A percentile compares a stretch with the other conserved stretches of the same genome.
Evolutionary conservation across 2,797 vertebrate genomes (phyloP).

Genomic region (Anabas testudineus): DNA sequence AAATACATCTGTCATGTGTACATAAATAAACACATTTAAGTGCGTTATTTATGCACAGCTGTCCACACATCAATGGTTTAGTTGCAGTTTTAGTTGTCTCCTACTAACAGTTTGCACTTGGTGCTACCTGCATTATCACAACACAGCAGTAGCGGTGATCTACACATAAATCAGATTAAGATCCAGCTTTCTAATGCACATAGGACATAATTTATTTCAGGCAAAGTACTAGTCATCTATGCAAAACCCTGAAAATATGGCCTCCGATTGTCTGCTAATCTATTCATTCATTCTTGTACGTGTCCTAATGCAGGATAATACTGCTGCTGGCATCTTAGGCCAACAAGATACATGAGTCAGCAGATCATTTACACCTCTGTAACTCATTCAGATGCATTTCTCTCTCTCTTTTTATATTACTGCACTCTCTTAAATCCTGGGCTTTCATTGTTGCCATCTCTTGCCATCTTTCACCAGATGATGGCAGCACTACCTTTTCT

Average conservation of each 20-base stretch:
- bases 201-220: neutral
- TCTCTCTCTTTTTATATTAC: constrained; percentile 10
- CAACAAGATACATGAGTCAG: constrained; percentile 30
- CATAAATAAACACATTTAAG: neutral
- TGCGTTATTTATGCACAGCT: neutral
- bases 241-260: constrained; percentile 30
- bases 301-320: constrained; percentile 18
- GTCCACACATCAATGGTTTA: neutral
- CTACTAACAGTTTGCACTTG: neutral
- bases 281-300: constrained; percentile 21
- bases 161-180: neutral
- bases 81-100: neutral
- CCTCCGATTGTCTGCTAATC: constrained; percentile 31
- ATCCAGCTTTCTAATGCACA: neutral
- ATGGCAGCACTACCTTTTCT: constrained; percentile 76
- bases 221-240: neutral
- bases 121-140: neutral
- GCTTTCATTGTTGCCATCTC: neutral
- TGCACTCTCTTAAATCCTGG: constrained; percentile 5
- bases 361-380: constrained; percentile 15
- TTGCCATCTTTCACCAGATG: constrained; percentile 68
- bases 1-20: neutral
- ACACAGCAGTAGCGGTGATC: neutral
- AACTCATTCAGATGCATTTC: constrained; percentile 26
- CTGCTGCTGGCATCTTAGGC: constrained; percentile 9